phyloP scores from a whole-genome alignment of 2,888 invertebrate genomes.

The Acronicta aceris region DNA sequence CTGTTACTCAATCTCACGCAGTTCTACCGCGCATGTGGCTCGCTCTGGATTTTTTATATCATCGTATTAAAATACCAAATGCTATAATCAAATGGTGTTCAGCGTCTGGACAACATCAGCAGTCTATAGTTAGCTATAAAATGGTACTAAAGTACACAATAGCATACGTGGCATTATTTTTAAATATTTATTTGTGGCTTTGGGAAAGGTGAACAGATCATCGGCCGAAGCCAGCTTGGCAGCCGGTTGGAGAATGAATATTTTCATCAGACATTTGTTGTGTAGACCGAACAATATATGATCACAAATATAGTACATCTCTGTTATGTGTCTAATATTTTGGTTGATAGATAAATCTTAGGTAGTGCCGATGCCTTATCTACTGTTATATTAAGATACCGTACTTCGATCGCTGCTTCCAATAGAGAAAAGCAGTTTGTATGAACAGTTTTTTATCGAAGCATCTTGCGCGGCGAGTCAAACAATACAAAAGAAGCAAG shows the following conservation, averaged over 20 bases:
- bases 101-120: conserved; percentile 68
- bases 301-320: not conserved
- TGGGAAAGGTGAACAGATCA: conserved; percentile 54
- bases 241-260: conserved; percentile 41
- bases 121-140: conserved; percentile 60
- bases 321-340: conserved; percentile 12
- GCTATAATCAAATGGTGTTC: conserved; percentile 62
- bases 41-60: conserved; percentile 64
- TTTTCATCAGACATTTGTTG: conserved; percentile 37
- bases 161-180: conserved; percentile 60
- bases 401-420: conserved; percentile 1
- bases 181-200: conserved; percentile 59
- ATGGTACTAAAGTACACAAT: conserved; percentile 59
- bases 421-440: conserved; percentile 13
- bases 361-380: not conserved
- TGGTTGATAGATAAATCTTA: not conserved
- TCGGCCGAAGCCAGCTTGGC: conserved; percentile 50
- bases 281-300: conserved; percentile 15
- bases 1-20: conserved; percentile 52
- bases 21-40: conserved; percentile 39
- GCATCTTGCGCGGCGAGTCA: conserved; percentile 40
- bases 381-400: not conserved
- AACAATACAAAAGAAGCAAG: conserved; percentile 53
- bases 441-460: conserved; percentile 17
- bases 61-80: conserved; percentile 72